Percentiles rank a stretch among this genome's conserved stretches.
phyloP scores from a whole-genome alignment of 2,797 vertebrate genomes.

The Poeciliopsis presidionis region DNA sequence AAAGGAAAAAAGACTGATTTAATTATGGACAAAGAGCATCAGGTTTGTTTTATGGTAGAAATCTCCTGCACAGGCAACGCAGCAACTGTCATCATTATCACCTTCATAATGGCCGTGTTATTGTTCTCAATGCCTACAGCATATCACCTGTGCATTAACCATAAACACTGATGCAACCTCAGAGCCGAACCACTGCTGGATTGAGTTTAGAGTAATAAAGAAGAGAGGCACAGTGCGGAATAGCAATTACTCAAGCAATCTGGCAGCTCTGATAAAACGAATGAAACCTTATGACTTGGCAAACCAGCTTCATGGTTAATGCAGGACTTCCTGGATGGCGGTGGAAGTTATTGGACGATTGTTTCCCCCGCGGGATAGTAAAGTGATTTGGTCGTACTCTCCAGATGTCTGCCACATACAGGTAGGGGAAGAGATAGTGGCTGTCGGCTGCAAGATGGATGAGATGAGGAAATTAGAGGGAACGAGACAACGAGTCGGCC shows the following conservation, averaged over 20 bases:
- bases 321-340: conserved; percentile 64
- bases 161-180: conserved; percentile 33
- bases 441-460: conserved; percentile 72
- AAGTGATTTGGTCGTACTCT: conserved; percentile 63
- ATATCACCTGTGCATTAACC: conserved; percentile 38
- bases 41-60: conserved; percentile 21
- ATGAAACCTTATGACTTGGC: conserved; percentile 68
- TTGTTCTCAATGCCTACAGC: conserved; percentile 41
- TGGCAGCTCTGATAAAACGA: conserved; percentile 64
- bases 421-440: conserved; percentile 56
- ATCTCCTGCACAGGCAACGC: conserved; percentile 18
- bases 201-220: conserved; percentile 58
- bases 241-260: conserved; percentile 62
- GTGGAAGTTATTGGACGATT: conserved; percentile 58
- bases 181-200: conserved; percentile 45
- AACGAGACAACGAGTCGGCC: conserved; percentile 38
- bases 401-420: conserved; percentile 48
- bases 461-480: conserved; percentile 74
- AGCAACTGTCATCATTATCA: conserved; percentile 28
- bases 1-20: conserved; percentile 48
- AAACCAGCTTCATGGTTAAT: conserved; percentile 71
- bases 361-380: conserved; percentile 46
- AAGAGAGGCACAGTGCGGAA: conserved; percentile 52
- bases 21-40: conserved; percentile 32
- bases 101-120: conserved; percentile 33